Conservation (phyloP, 1,140 invertebrate species). For the Pseudoatta argentina region DNA sequence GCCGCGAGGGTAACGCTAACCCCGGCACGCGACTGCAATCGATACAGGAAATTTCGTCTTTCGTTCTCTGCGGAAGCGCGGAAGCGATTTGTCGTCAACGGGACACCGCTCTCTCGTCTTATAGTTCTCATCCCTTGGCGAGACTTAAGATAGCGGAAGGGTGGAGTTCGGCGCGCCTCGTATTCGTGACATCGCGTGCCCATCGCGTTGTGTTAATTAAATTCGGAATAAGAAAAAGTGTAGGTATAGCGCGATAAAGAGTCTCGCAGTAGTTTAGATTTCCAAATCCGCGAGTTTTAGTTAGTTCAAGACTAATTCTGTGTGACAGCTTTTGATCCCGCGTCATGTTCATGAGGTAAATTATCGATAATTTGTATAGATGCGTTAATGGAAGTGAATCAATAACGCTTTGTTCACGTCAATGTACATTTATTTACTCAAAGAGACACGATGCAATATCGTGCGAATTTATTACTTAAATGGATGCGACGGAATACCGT, state of each 20-base stretch:
- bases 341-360: not conserved
- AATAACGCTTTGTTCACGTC: not conserved
- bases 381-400: conserved; percentile 31
- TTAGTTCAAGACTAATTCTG: not conserved
- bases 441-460: not conserved
- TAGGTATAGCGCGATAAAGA: not conserved
- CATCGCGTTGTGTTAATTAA: conserved; percentile 21
- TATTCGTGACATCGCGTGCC: not conserved
- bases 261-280: not conserved
- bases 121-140: not conserved
- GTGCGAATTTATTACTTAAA: conserved; percentile 25
- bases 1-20: conserved; percentile 63
- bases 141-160: conserved; percentile 3
- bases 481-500: not conserved
- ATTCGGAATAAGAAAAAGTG: not conserved
- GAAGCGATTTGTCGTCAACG: conserved; percentile 43
- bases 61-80: conserved; percentile 59
- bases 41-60: conserved; percentile 72
- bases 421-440: not conserved
- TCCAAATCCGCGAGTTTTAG: not conserved
- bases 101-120: not conserved
- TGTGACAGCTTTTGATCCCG: not conserved
- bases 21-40: conserved; percentile 62
- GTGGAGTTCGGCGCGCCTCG: not conserved
- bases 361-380: not conserved